Evolutionary conservation across 2,113 vertebrate species (phyloP).

Genomic region (Melospiza melodia): DNA sequence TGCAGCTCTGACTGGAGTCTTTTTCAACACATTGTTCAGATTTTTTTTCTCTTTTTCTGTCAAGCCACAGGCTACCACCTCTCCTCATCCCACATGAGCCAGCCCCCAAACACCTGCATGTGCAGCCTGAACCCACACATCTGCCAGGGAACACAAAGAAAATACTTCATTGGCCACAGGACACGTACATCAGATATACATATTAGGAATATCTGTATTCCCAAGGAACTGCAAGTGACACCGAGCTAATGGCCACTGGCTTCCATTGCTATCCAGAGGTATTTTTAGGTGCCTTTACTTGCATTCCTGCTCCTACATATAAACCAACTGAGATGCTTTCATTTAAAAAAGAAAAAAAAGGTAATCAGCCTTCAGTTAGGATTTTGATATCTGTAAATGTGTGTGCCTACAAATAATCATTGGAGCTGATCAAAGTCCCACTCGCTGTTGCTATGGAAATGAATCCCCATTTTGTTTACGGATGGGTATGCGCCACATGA

Average conservation of each 20-base stretch:
- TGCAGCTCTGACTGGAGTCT: slow-evolving; percentile 72
- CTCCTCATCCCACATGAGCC: slow-evolving; percentile 66
- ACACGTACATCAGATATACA: background rate
- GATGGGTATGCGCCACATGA: slow-evolving; percentile 73
- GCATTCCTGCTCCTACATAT: background rate
- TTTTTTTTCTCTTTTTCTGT: slow-evolving; percentile 63
- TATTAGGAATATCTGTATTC: background rate
- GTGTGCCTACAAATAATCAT: slow-evolving; percentile 78
- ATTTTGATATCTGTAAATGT: slow-evolving; percentile 71
- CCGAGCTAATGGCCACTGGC: background rate
- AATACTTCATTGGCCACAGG: slow-evolving; percentile 2
- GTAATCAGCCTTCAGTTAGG: slow-evolving; percentile 67
- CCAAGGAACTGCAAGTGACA: slow-evolving; percentile 5
- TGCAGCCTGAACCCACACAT: slow-evolving; percentile 66
- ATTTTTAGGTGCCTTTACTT: background rate
- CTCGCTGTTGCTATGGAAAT: slow-evolving; percentile 74
- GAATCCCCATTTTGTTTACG: slow-evolving; percentile 76
- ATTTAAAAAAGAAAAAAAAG: slow-evolving; percentile 20
- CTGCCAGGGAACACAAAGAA: slow-evolving; percentile 61
- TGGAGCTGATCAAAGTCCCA: slow-evolving; percentile 80
- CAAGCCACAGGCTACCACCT: slow-evolving; percentile 76
- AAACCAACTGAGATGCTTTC: slow-evolving; percentile 30
- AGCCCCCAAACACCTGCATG: slow-evolving; percentile 72
- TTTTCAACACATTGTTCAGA: slow-evolving; percentile 77
- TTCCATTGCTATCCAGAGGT: background rate